Percentiles rank a stretch among this genome's conserved stretches.
Conservation (phyloP, 2,888 invertebrate genomes). For the Dioctria rufipes region DNA sequence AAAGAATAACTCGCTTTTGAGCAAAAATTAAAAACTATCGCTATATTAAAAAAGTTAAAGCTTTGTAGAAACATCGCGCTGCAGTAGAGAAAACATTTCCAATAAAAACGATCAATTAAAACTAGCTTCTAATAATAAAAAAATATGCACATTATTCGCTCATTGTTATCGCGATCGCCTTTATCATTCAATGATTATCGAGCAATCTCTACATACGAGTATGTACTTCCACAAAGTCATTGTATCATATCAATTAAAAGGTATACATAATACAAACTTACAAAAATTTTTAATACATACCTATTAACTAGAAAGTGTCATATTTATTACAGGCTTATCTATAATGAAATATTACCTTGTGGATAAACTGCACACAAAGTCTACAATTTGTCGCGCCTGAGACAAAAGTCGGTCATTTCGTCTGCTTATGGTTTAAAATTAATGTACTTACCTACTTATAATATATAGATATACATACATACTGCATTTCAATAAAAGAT, state of each 20-base stretch:
- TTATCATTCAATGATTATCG: conserved; percentile 27
- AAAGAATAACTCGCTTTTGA: background rate
- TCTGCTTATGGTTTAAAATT: background rate
- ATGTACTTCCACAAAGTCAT: conserved; percentile 12
- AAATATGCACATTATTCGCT: conserved; percentile 24
- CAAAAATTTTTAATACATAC: background rate
- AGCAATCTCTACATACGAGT: too few relatives aligned
- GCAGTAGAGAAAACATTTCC: conserved; percentile 18
- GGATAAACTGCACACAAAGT: background rate
- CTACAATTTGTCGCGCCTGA: background rate
- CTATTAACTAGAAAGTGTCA: conserved; percentile 18
- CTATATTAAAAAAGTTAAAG: background rate
- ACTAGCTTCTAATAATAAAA: conserved; percentile 24
- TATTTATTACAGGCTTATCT: conserved; percentile 28
- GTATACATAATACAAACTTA: background rate
- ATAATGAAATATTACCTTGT: background rate
- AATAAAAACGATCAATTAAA: conserved; percentile 11
- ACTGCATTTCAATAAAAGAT: too few relatives aligned
- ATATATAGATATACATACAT: background rate
- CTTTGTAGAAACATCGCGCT: conserved; percentile 14
- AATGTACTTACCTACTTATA: background rate
- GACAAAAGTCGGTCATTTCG: background rate
- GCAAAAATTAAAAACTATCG: conserved; percentile 17
- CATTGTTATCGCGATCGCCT: conserved; percentile 7
- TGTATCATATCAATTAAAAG: background rate